Evolutionary conservation across 2,888 invertebrate species (phyloP), one percentile per base, ranked within the genome.

Genomic region (Pyrrhosoma nymphula): DNA sequence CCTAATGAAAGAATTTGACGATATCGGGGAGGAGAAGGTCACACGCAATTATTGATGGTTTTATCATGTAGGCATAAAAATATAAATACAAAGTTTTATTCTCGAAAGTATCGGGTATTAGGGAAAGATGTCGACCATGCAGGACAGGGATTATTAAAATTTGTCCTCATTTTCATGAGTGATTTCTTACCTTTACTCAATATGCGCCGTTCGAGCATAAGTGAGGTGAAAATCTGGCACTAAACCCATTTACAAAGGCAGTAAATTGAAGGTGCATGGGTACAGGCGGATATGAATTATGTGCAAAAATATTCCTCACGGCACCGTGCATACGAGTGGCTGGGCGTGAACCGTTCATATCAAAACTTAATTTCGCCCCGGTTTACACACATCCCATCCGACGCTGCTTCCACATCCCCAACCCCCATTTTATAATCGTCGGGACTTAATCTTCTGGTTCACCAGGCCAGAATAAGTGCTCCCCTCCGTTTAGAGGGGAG

Each of bases 381-480:
- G 82, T 82, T 82, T 35, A 18, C 26, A 82, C 35, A 82, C 82
- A 82, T 82, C 82, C 30, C 26, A 69, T 69, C 69, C 82, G n/a
- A 20, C 30, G 82, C 82, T 69, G n/a, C 63, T 30, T 16, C 30
- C 75, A 75, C 30, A 10, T n/a, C n/a, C 82, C 18, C 82, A 82
- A 0, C 82, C n/a, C 16, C 18, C 82, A 10, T 0, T 26, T 14
- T 82, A 30, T 82, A 82, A 82, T 82, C 82, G 35, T 26, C 16
- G 10, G 16, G 30, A 1, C 82, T 82, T 82, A 35, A 82, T 82
- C 82, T 82, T 82, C 30, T 82, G 26, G 82, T 35, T 82, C 82
- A 82, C 30, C 35, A 82, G 82, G 35, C 82, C 82, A 82, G 82
- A 30, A 82, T 82, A 82, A 82, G 82, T 30, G 82, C 35, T 82